Conservation (phyloP, 1,140 invertebrate species). For the Bombus affinis region DNA sequence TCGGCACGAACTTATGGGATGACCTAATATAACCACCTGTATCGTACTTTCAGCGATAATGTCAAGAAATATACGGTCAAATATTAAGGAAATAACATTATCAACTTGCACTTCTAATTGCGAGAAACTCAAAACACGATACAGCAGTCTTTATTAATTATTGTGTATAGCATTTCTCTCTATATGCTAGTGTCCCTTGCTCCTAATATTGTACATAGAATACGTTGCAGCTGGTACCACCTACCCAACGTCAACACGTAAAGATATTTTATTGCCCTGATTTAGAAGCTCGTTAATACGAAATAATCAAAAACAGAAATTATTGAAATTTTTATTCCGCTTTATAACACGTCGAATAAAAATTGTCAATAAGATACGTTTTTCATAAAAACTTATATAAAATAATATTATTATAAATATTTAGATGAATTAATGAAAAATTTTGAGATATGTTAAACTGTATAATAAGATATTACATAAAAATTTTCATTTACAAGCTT, state of each 20-base stretch:
- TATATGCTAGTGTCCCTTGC: not conserved
- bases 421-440: not conserved
- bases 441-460: not conserved
- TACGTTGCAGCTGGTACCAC: slow-evolving; percentile 7
- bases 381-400: not conserved
- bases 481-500: not conserved
- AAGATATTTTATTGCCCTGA: not conserved
- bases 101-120: slow-evolving; percentile 40
- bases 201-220: not conserved
- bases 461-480: not conserved
- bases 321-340: not conserved
- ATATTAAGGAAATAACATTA: slow-evolving; percentile 20
- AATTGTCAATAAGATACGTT: not conserved
- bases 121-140: slow-evolving; percentile 10
- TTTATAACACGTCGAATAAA: not conserved
- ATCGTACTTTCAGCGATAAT: not conserved
- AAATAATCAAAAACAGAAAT: not conserved
- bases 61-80: not conserved
- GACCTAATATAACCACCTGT: not conserved
- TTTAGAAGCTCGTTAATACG: not conserved
- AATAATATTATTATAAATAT: too few relatives aligned
- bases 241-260: too few relatives aligned
- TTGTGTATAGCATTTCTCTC: not conserved
- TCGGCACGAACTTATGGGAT: too few relatives aligned
- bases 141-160: slow-evolving; percentile 23